These are phyloP conservation scores for Ambastaia sidthimunki DNA, from an alignment of 2,797 vertebrate genomes.

Conservation along the genomic window DNA sequence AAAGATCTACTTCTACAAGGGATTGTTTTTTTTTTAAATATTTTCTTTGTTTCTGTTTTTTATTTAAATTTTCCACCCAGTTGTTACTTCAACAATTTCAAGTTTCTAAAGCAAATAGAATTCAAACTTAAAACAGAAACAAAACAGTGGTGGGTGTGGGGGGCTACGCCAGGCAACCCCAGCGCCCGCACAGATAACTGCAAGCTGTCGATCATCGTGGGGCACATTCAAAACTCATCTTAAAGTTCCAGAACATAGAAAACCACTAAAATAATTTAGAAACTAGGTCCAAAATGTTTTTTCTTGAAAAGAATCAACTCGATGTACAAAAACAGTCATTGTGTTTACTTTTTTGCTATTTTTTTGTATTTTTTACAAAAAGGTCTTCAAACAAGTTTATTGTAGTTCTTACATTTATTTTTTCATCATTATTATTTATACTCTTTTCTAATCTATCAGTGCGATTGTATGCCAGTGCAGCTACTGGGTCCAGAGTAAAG, in stretches of 20 bases:
- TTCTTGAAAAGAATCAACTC: slow-evolving; percentile 93
- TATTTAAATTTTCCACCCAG: slow-evolving; percentile 66
- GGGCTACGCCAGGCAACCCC: slow-evolving; percentile 93
- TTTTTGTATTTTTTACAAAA: slow-evolving; percentile 70
- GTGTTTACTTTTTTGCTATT: slow-evolving; percentile 76
- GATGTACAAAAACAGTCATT: slow-evolving; percentile 98
- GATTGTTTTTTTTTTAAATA: slow-evolving; percentile 54
- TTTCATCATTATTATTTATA: slow-evolving; percentile 68
- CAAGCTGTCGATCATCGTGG: slow-evolving; percentile 82
- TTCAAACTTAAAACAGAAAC: slow-evolving; percentile 51
- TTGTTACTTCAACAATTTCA: slow-evolving; percentile 81
- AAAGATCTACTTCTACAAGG: slow-evolving; percentile 89
- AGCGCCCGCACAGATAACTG: slow-evolving; percentile 82
- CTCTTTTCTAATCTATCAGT: slow-evolving; percentile 81
- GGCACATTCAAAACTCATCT: slow-evolving; percentile 82
- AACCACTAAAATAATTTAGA: slow-evolving; percentile 99
- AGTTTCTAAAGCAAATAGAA: slow-evolving; percentile 83
- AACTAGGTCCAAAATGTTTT: slow-evolving; percentile 98
- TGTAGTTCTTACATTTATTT: slow-evolving; percentile 76
- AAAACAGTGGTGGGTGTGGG: slow-evolving; percentile 73
- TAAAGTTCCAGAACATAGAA: slow-evolving; percentile 91
- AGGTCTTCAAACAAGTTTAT: slow-evolving; percentile 91
- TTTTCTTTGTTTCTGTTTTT: background rate
- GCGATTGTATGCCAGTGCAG: slow-evolving; percentile 98
- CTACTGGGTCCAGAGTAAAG: slow-evolving; percentile 99